Evolutionary conservation across 1,140 invertebrate species (phyloP).

Genomic region (Drosophila tani): DNA sequence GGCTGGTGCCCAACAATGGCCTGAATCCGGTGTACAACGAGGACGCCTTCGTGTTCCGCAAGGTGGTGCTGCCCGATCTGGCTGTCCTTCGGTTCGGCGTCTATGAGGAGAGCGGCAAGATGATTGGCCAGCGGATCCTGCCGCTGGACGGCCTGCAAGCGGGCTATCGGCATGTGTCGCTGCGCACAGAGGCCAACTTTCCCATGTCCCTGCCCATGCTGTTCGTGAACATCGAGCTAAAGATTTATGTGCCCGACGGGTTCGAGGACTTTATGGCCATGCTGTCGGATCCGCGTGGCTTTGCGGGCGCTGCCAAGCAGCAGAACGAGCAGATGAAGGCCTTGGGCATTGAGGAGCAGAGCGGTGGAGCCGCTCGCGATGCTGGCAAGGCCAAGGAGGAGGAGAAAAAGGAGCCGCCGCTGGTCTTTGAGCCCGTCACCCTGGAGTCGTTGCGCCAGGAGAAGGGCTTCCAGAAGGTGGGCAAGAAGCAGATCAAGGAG

Average conservation of each 20-base stretch:
- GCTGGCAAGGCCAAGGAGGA: slow-evolving; percentile 88
- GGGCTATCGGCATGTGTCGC: slow-evolving; percentile 98
- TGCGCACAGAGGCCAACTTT: slow-evolving; percentile 99
- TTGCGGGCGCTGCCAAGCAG: slow-evolving; percentile 94
- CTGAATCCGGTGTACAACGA: slow-evolving; percentile 99
- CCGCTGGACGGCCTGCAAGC: slow-evolving; percentile 98
- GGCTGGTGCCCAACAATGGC: slow-evolving; percentile 98
- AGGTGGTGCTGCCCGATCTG: slow-evolving; percentile 98
- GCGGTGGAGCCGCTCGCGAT: slow-evolving; percentile 85
- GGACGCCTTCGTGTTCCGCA: slow-evolving; percentile 98
- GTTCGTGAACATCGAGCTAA: slow-evolving; percentile 99
- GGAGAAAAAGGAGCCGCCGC: slow-evolving; percentile 89
- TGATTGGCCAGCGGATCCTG: slow-evolving; percentile 98
- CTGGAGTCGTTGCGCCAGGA: slow-evolving; percentile 95
- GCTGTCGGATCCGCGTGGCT: slow-evolving; percentile 97
- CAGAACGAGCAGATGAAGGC: slow-evolving; percentile 96
- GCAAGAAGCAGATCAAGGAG: slow-evolving; percentile 98
- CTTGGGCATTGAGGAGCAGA: slow-evolving; percentile 95
- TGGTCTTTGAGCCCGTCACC: slow-evolving; percentile 96
- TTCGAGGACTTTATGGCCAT: slow-evolving; percentile 99
- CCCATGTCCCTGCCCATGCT: slow-evolving; percentile 99
- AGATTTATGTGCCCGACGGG: slow-evolving; percentile 99
- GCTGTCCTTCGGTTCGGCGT: slow-evolving; percentile 99
- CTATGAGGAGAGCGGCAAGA: slow-evolving; percentile 98
- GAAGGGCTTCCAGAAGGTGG: slow-evolving; percentile 97